phyloP scores from a whole-genome alignment of 2,113 vertebrate genomes.

The Dissostichus mawsoni region DNA sequence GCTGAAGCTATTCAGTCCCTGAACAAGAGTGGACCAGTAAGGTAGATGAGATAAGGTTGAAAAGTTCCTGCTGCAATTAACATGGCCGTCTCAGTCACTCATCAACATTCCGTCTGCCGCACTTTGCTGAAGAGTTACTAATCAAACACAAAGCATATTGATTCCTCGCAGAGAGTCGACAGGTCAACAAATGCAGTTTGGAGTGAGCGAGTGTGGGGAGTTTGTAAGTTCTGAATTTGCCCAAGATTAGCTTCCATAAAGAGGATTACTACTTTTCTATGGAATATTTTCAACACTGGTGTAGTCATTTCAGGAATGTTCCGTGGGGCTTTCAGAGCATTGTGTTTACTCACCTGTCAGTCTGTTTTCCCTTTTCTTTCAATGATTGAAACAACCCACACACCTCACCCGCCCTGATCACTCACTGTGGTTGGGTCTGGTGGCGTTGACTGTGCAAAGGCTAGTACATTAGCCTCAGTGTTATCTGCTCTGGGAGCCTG shows the following conservation, averaged over 20 bases:
- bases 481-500: slow-evolving; percentile 77
- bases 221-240: slow-evolving; percentile 72
- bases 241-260: slow-evolving; percentile 73
- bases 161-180: slow-evolving; percentile 16
- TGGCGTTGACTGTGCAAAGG: slow-evolving; percentile 71
- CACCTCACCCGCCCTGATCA: slow-evolving; percentile 25
- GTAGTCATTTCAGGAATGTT: slow-evolving; percentile 81
- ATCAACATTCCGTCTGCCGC: slow-evolving; percentile 52
- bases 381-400: slow-evolving; percentile 47
- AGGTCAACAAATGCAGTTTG: slow-evolving; percentile 24
- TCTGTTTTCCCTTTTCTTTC: slow-evolving; percentile 64
- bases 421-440: slow-evolving; percentile 40
- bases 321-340: slow-evolving; percentile 67
- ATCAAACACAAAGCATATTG: slow-evolving; percentile 61
- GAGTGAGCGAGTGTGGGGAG: slow-evolving; percentile 11
- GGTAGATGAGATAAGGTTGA: slow-evolving; percentile 48
- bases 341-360: slow-evolving; percentile 83
- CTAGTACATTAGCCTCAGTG: slow-evolving; percentile 72
- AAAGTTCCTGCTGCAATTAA: slow-evolving; percentile 36
- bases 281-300: slow-evolving; percentile 73
- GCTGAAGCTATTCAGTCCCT: slow-evolving; percentile 11
- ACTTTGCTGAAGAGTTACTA: slow-evolving; percentile 39
- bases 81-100: slow-evolving; percentile 34
- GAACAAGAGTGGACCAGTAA: slow-evolving; percentile 38
- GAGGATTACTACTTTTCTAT: slow-evolving; percentile 75